Evolutionary conservation across 1,140 invertebrate species (phyloP), one percentile per base, ranked within the genome.

Genomic region (Tetraneura akinire): DNA sequence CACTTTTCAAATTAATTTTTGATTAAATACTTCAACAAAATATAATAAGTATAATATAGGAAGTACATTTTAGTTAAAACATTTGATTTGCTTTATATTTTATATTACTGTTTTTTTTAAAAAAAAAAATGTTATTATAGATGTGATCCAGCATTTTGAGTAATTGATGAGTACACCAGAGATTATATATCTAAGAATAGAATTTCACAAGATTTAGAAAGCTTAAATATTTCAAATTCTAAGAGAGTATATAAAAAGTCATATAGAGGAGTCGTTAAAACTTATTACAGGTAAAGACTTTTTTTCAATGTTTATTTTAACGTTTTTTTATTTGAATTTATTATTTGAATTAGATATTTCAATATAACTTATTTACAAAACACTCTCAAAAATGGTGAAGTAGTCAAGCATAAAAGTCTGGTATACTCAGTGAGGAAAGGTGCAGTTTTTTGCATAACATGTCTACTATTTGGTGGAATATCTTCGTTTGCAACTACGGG

Each of bases 391-490:
- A 70, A 70, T 37, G 66, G 66, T 14, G 66, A 70, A 70, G 37
- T 14, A 70, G 66, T 37, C 14, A 45, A 70, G 32, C 23, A 32
- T 29, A 9, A 26, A n/a, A 32, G 23, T 37, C 66, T 70, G n/a
- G 23, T 70, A 32, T 70, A 70, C 45, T 70, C 37, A 21, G 45
- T 32, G n/a, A 70, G 66, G 29, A 70, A 10, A 70, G 66, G 66
- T 29, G 68, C 64, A 51, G 71, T 83, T 29, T 84, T 82, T 80
- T 85, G 84, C 80, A 82, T 42, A 64, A 60, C 83, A 49, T 85
- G 84, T 81, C 76, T 80, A 55, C 60, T 83, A 60, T 84, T 84
- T 81, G 70, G 45, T 73, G 74, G 81, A n/a, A 81, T 60, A 57
- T 49, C 64, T 32, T 37, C 1, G 73, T 49, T 49, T 49, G 80